These are phyloP conservation scores for Xerus inauris DNA, from an alignment of 2,113 vertebrate genomes.

Conservation along the genomic window DNA sequence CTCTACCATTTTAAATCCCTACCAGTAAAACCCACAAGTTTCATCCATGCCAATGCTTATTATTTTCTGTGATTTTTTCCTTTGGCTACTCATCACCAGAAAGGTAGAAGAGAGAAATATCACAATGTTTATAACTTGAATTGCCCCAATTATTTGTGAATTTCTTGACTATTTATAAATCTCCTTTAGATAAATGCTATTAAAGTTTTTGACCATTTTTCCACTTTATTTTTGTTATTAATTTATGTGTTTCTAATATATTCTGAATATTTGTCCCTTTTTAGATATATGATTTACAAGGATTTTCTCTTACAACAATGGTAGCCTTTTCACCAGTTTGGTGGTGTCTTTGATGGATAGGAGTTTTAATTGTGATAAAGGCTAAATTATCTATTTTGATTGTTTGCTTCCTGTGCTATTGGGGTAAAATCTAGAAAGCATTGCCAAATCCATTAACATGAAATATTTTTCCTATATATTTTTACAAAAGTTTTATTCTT, in stretches of 20 bases:
- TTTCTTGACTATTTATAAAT: neutral
- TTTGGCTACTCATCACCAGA: neutral
- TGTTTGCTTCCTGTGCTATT: no score
- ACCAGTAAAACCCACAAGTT: no score
- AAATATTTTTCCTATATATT: neutral
- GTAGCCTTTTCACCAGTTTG: neutral
- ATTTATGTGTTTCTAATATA: no score
- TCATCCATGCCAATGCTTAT: no score
- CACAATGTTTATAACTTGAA: neutral
- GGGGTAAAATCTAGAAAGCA: neutral
- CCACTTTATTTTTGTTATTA: no score
- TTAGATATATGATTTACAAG: neutral
- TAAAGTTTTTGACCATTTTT: neutral
- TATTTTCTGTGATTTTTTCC: neutral
- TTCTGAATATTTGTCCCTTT: no score
- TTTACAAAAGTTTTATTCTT: neutral
- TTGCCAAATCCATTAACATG: neutral
- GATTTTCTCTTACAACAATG: neutral
- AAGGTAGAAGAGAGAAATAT: no score
- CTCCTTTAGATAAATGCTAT: neutral
- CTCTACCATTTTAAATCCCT: neutral
- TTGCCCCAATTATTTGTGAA: neutral
- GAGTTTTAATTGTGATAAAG: neutral
- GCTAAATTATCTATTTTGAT: neutral
- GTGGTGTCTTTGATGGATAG: neutral